Percentiles rank a stretch among this genome's conserved stretches.
phyloP scores from a whole-genome alignment of 2,113 vertebrate species.

The Callaeas wilsoni region DNA sequence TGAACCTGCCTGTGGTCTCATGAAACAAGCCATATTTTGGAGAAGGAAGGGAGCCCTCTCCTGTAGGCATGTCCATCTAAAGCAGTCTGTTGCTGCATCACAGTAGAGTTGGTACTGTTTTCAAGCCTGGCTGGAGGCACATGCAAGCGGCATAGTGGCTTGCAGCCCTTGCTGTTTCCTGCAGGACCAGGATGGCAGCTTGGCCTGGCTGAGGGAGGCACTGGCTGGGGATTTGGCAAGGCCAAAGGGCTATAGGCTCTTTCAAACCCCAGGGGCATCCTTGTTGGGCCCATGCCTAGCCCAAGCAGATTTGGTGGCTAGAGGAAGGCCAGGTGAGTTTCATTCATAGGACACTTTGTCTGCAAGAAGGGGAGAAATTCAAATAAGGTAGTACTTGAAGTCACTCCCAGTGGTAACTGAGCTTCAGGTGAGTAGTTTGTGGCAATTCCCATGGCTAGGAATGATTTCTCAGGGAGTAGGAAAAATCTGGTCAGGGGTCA shows the following conservation, averaged over 20 bases:
- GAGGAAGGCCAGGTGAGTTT: background rate
- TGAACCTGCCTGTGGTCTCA: background rate
- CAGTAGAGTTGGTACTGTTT: background rate
- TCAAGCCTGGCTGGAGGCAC: background rate
- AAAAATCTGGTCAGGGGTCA: background rate
- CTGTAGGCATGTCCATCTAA: background rate
- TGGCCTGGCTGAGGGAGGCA: background rate
- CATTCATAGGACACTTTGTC: background rate
- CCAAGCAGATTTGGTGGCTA: background rate
- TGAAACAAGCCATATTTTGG: background rate
- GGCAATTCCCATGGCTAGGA: background rate
- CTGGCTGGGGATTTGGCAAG: background rate
- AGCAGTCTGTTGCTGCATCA: background rate
- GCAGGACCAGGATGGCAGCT: background rate
- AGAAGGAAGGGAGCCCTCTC: background rate
- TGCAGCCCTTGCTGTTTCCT: background rate
- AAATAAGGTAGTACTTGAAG: background rate
- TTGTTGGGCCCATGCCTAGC: background rate
- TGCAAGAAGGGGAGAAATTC: background rate
- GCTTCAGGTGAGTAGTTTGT: background rate
- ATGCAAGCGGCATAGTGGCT: rapidly evolving
- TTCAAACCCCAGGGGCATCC: background rate
- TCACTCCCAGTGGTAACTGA: background rate
- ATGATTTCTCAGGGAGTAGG: background rate
- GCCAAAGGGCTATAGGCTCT: background rate